These are phyloP conservation scores for Pedionomus torquatus DNA, from an alignment of 2,113 vertebrate genomes.

Conservation along the genomic window DNA sequence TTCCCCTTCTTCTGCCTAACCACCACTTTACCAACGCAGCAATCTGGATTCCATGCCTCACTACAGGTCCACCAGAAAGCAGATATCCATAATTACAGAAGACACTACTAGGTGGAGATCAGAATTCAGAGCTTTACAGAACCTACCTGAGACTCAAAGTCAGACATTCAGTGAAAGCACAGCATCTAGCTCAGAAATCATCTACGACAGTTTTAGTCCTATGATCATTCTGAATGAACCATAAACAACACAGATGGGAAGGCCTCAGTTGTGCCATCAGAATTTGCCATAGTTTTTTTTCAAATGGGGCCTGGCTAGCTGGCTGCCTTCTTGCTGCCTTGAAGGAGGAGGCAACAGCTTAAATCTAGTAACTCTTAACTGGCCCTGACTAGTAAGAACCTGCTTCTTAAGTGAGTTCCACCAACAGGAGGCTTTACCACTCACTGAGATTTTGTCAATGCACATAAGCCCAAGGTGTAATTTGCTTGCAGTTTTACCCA, in stretches of 20 bases:
- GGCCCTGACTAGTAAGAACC: not conserved
- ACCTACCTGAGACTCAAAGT: not conserved
- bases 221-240: not conserved
- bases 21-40: not conserved
- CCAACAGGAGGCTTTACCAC: not conserved
- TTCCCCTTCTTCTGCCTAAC: not conserved
- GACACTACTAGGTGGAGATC: not conserved
- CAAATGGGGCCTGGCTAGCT: not conserved
- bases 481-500: not conserved
- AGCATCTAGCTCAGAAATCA: not conserved
- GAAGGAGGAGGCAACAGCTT: not conserved
- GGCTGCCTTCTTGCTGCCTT: not conserved
- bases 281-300: accelerated
- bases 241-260: not conserved
- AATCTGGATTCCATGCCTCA: not conserved
- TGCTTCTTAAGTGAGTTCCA: not conserved
- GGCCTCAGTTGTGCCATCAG: not conserved
- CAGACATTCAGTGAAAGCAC: not conserved
- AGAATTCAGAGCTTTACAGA: not conserved
- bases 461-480: not conserved
- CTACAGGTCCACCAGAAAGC: not conserved
- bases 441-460: not conserved
- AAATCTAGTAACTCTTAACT: not conserved
- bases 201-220: not conserved
- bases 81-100: not conserved